A percentile compares a stretch with the other conserved stretches of the same genome.
Evolutionary conservation across 2,888 invertebrate genomes (phyloP).

Genomic region (Coremacera marginata): DNA sequence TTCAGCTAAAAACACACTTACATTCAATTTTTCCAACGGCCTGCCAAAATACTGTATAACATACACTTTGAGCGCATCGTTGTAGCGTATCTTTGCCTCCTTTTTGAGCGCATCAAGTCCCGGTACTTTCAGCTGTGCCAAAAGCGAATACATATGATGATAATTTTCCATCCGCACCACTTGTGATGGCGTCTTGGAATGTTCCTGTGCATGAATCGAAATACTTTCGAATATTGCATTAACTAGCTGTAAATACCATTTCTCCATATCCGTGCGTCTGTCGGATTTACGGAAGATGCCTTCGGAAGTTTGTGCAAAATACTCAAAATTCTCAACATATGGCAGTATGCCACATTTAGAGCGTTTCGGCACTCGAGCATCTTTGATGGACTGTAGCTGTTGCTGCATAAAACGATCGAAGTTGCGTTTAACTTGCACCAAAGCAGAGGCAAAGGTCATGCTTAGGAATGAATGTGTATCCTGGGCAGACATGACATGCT

Average conservation of each 20-base stretch:
- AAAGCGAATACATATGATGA: constrained; percentile 88
- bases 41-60: constrained; percentile 95
- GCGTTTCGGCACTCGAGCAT: constrained; percentile 76
- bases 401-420: constrained; percentile 93
- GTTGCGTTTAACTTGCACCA: constrained; percentile 89
- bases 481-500: constrained; percentile 92
- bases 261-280: constrained; percentile 89
- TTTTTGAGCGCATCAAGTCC: constrained; percentile 89
- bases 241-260: constrained; percentile 89
- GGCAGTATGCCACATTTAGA: constrained; percentile 90
- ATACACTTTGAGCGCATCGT: constrained; percentile 90
- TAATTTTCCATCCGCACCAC: constrained; percentile 97
- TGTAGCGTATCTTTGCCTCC: constrained; percentile 91
- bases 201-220: constrained; percentile 81
- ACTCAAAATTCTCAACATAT: constrained; percentile 91
- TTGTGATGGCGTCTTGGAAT: constrained; percentile 92
- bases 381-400: constrained; percentile 84
- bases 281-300: constrained; percentile 88
- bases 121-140: constrained; percentile 90
- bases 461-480: constrained; percentile 88
- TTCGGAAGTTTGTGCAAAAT: constrained; percentile 89
- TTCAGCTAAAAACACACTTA: constrained; percentile 67
- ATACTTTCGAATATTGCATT: constrained; percentile 87
- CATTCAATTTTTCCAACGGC: constrained; percentile 91
- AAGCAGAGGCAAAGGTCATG: constrained; percentile 86